Evolutionary conservation across 2,113 vertebrate species (phyloP), one percentile per base, ranked within the genome.

Genomic region (Passer domesticus): DNA sequence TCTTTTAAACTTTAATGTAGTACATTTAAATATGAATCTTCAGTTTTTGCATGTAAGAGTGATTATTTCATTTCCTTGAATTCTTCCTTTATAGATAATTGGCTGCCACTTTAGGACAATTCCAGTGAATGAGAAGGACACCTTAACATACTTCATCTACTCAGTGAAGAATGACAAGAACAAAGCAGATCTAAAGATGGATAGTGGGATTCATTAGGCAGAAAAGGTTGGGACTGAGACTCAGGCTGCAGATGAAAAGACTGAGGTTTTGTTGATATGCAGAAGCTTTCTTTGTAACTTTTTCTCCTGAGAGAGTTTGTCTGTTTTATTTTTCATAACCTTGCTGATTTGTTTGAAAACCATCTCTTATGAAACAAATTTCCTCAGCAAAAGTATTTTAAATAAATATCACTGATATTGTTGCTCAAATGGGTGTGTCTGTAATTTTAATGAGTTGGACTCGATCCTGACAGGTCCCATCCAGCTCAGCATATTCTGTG

Each of bases 51-150:
- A 5, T 39, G 4, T 41, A 55, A 50, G 64, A 73, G 49, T 72
- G 77, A 50, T 91, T 91, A 43, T 55, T 94, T 94, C 94, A 95
- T 94, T 87, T 95, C 50, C 35, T 91, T 85, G 60, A 20, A 8
- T 91, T 96, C 89, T 97, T 96, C 72, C 74, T 97, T 97, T 95
- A 35, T 94, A 98, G 98, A 98, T 98, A 96, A 98, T 98, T 97
- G 98, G 98, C 96, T 98, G 98, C 96, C 98, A 98, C 91, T 98
- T 98, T 96, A 97, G 98, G 94, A 98, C 98, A 94, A 98, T 98
- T 96, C 98, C 98, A 89, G 98, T 98, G 97, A 98, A 98, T 91
- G 98, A 98, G 96, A 98, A 98, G 97, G 98, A 98, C 97, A 98
- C 98, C 96, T 97, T 98, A 97, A 98, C 98, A 16, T 98, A 98